Evolutionary conservation across 1,140 invertebrate genomes (phyloP), one percentile per base, ranked within the genome.

Genomic region (Drosophila chauvacae): DNA sequence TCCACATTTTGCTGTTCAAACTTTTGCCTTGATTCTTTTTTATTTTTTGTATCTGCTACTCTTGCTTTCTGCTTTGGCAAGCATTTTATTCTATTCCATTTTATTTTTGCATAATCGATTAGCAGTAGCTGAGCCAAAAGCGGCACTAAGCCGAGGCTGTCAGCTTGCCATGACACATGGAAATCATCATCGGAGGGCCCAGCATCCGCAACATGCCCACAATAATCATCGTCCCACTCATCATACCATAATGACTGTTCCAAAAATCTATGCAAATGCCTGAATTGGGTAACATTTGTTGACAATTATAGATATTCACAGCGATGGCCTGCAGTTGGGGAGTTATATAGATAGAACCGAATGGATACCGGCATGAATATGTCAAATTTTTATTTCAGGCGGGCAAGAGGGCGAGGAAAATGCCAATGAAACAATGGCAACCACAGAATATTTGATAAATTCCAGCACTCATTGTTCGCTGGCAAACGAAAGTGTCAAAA

Each of bases 91-190:
- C 76, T 72, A 75, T 85, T 69, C 63, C 47, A 56, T 80, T 73
- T 77, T 41, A 47, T 47, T 74, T 74, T 84, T 84, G 81, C 81
- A 85, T 85, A 84, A 84, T 84, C 81, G 81, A 84, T 84, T 85
- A 86, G 83, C 57, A 68, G 66, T 63, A 51, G 78, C 60, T 50
- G 45, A 55, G 62, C 53, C 44, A 50, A 57, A 70, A 60, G 77
- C 55, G 23, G 62, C 37, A 51, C 62, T 77, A 42, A 61, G 45
- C 51, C 33, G 47, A 58, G 35, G 47, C 60, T 39, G 44, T 20
- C 66, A 70, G 66, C 62, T 68, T 64, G 53, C 41, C 80, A 82
- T 82, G 80, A 82, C 80, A 69, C 50, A 82, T 77, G 62, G 70
- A 84, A 83, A 84, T 58, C 65, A 61, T 64, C 69, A 65, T 65